Evolutionary conservation across 2,888 invertebrate genomes (phyloP).

Genomic region (Caenorhabditis zanzibari): DNA sequence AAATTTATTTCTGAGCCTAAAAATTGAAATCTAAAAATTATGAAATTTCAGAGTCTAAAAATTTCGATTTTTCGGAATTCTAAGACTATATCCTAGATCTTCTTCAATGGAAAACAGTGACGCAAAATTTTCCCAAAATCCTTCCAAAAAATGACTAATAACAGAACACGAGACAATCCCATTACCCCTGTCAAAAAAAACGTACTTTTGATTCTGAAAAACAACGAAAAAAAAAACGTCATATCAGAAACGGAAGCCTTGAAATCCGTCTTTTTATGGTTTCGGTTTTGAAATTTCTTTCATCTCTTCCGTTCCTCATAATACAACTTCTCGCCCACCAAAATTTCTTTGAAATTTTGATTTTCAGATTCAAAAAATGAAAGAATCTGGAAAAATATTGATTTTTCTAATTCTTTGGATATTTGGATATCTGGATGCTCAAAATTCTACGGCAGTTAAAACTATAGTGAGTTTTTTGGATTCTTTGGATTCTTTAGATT

Average conservation of each 20-base stretch:
- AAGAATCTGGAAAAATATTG: neutral
- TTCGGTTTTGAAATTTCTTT: neutral
- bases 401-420: neutral
- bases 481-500: neutral
- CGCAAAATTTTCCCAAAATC: too few relatives aligned
- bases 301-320: neutral
- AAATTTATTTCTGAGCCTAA: too few relatives aligned
- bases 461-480: neutral
- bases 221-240: neutral
- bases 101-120: too few relatives aligned
- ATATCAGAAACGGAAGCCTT: neutral
- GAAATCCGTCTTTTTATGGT: neutral
- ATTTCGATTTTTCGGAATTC: too few relatives aligned
- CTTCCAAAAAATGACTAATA: too few relatives aligned
- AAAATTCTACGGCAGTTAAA: neutral
- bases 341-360: neutral
- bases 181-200: too few relatives aligned
- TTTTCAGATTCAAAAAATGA: neutral
- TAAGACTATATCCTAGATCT: too few relatives aligned
- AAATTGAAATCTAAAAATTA: too few relatives aligned
- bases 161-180: too few relatives aligned
- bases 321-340: neutral
- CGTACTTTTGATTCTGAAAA: neutral
- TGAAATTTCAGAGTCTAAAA: too few relatives aligned
- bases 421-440: neutral